Percentiles rank a stretch among this genome's conserved stretches.
Evolutionary conservation across 2,113 vertebrate species (phyloP).

Genomic region (Rhynchopsitta pachyrhyncha): DNA sequence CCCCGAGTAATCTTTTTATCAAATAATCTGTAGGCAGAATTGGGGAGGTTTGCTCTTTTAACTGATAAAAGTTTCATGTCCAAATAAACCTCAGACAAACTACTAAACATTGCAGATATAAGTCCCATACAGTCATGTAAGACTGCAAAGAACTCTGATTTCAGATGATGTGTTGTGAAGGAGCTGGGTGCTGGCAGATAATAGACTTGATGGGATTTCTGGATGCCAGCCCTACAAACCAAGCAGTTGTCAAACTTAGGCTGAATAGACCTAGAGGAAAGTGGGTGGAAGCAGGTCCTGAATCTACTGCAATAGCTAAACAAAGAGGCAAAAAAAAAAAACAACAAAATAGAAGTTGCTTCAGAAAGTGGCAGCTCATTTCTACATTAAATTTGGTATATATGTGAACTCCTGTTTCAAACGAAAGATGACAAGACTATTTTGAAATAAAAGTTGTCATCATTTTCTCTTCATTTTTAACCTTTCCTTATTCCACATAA

Average conservation of each 20-base stretch:
- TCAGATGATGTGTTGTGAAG: background rate
- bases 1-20: background rate
- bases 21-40: background rate
- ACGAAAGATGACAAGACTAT: background rate
- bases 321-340: background rate
- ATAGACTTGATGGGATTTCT: background rate
- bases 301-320: background rate
- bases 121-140: rapidly evolving
- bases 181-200: background rate
- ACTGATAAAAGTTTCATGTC: background rate
- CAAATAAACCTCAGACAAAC: background rate
- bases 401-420: background rate
- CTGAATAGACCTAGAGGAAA: background rate
- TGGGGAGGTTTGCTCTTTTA: background rate
- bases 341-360: background rate
- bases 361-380: background rate
- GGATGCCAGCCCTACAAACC: rapidly evolving
- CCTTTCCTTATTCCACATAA: background rate
- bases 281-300: background rate
- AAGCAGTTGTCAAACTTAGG: background rate
- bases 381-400: background rate
- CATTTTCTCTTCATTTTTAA: background rate
- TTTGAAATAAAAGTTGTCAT: background rate
- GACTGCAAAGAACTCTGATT: background rate
- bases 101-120: background rate